phyloP scores from a whole-genome alignment of 64 coral and sea anemone species.

The Catalaphyllia jardinei region DNA sequence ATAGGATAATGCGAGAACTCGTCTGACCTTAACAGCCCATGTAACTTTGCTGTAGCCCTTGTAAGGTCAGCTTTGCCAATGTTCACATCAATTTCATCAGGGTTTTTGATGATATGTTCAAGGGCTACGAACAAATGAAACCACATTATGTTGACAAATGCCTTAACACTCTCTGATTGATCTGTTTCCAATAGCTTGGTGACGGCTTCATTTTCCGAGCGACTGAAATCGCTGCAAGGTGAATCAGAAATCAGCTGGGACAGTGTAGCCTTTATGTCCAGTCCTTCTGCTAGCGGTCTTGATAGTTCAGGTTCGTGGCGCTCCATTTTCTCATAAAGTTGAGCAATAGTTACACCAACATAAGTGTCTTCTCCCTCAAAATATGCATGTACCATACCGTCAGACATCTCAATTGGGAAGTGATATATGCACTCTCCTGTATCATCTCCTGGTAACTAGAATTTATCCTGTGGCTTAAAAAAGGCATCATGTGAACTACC shows the following conservation, averaged over 20 bases:
- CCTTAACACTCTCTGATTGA: no score
- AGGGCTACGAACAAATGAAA: no score
- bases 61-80: no score
- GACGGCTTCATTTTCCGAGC: not conserved
- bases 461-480: not conserved
- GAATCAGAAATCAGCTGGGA: not conserved
- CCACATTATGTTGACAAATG: no score
- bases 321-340: not conserved
- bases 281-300: not conserved
- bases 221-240: not conserved
- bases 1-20: not conserved
- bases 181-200: no score
- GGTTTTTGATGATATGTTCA: no score
- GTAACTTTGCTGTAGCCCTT: no score
- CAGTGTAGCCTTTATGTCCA: not conserved
- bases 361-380: constrained; percentile 8
- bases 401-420: constrained; percentile 1
- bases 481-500: not conserved
- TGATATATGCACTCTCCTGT: not conserved
- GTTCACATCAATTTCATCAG: no score
- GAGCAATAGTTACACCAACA: not conserved
- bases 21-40: not conserved
- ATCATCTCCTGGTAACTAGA: not conserved
- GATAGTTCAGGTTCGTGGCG: constrained; percentile 23
- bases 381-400: not conserved